These are phyloP conservation scores for Cariama cristata DNA, from an alignment of 2,113 vertebrate species.

Conservation along the genomic window DNA sequence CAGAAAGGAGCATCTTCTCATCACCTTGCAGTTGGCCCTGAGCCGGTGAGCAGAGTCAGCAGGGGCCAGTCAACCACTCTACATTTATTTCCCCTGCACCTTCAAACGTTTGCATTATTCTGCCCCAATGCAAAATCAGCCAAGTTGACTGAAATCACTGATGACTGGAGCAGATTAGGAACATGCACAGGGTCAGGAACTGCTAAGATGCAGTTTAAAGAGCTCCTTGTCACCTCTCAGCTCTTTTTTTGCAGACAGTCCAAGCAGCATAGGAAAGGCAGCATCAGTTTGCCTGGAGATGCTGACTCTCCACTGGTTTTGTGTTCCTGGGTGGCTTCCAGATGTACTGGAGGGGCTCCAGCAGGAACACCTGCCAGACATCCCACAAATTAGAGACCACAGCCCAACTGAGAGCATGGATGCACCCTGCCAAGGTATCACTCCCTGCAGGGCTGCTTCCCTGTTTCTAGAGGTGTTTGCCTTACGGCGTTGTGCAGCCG, in stretches of 20 bases:
- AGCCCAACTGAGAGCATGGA: not conserved
- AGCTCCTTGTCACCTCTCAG: not conserved
- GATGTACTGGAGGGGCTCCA: not conserved
- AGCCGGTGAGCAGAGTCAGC: rapidly evolving
- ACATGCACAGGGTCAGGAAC: not conserved
- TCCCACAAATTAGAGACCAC: not conserved
- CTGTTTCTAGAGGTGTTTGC: not conserved
- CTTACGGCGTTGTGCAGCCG: not conserved
- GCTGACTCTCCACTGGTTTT: not conserved
- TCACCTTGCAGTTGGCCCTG: not conserved
- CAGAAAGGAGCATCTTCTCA: not conserved
- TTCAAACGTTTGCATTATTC: not conserved
- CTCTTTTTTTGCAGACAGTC: not conserved
- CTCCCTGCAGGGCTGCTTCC: not conserved
- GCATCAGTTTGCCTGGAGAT: not conserved
- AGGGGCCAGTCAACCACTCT: not conserved
- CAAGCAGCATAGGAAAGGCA: not conserved
- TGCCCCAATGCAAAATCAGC: not conserved
- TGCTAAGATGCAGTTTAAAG: not conserved
- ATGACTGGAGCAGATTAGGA: not conserved
- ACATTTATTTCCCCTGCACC: not conserved
- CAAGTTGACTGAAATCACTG: not conserved
- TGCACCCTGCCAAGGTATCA: not conserved
- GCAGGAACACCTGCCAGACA: not conserved
- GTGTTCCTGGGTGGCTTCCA: not conserved